Conservation (phyloP, 2,888 invertebrate species). For the Syrista parreyssii region DNA sequence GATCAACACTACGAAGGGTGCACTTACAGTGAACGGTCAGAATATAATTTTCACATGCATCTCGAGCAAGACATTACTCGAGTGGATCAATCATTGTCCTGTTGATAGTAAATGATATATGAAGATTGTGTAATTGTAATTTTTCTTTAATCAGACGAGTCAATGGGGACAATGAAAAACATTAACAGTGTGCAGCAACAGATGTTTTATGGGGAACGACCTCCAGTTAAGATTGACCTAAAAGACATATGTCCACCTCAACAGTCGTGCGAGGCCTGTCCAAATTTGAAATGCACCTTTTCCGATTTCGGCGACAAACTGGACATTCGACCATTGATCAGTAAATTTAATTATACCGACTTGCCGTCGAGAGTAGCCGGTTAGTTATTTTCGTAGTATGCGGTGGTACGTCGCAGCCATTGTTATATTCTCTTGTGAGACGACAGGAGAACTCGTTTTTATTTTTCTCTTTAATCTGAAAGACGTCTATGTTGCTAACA, state of each 20-base stretch:
- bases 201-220: slow-evolving; percentile 71
- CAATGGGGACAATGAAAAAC: slow-evolving; percentile 34
- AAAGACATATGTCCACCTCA: slow-evolving; percentile 74
- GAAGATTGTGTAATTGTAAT: no score
- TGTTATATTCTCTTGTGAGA: background rate
- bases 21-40: slow-evolving; percentile 73
- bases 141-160: slow-evolving; percentile 33
- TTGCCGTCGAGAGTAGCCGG: slow-evolving; percentile 52
- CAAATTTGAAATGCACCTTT: slow-evolving; percentile 65
- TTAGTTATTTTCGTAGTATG: slow-evolving; percentile 29
- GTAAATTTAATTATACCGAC: slow-evolving; percentile 47
- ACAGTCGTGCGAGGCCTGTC: slow-evolving; percentile 73
- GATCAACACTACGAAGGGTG: slow-evolving; percentile 81
- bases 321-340: slow-evolving; percentile 49
- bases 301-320: slow-evolving; percentile 50
- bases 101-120: no score
- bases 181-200: slow-evolving; percentile 48
- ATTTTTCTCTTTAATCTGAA: slow-evolving; percentile 19
- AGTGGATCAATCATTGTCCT: no score
- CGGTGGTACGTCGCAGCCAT: background rate
- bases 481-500: slow-evolving; percentile 52
- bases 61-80: no score
- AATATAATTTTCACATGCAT: background rate
- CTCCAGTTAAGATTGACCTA: slow-evolving; percentile 71
- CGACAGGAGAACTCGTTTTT: no score